These are phyloP conservation scores for Diprion similis DNA, from an alignment of 1,140 invertebrate genomes.

Conservation along the genomic window DNA sequence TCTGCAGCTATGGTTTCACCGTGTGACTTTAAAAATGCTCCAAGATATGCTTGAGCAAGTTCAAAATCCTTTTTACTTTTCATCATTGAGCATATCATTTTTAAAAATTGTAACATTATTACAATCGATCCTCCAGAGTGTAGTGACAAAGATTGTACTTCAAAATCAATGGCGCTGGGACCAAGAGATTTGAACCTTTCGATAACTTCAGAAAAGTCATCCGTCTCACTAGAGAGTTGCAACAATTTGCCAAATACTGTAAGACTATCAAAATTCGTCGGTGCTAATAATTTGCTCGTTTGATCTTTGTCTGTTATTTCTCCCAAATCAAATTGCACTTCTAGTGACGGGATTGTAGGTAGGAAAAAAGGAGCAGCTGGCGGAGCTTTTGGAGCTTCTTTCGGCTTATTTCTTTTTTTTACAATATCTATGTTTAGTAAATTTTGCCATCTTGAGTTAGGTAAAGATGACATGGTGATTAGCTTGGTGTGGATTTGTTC, in stretches of 20 bases:
- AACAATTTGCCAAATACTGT: constrained; percentile 73
- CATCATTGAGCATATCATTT: constrained; percentile 77
- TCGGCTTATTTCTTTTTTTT: constrained; percentile 91
- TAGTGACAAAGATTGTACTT: constrained; percentile 82
- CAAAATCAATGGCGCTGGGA: constrained; percentile 88
- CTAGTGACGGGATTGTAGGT: constrained; percentile 85
- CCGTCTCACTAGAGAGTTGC: constrained; percentile 47
- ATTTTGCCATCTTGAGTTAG: constrained; percentile 93
- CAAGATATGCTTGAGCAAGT: constrained; percentile 90
- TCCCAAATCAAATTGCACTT: constrained; percentile 81
- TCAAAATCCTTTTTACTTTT: constrained; percentile 86
- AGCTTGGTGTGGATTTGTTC: constrained; percentile 83
- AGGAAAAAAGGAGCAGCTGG: constrained; percentile 95
- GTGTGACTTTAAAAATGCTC: constrained; percentile 89
- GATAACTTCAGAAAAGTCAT: constrained; percentile 68
- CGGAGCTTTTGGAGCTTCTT: constrained; percentile 78
- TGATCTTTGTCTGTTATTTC: constrained; percentile 53
- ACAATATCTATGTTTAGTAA: constrained; percentile 90
- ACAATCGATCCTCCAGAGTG: constrained; percentile 72
- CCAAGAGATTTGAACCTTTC: constrained; percentile 81
- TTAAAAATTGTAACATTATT: constrained; percentile 82
- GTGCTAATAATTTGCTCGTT: constrained; percentile 62
- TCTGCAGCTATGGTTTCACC: constrained; percentile 69
- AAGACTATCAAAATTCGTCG: constrained; percentile 68
- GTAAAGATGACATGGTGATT: constrained; percentile 85